Conservation (phyloP, 2,888 invertebrate species). For the Escarpia spicata region DNA sequence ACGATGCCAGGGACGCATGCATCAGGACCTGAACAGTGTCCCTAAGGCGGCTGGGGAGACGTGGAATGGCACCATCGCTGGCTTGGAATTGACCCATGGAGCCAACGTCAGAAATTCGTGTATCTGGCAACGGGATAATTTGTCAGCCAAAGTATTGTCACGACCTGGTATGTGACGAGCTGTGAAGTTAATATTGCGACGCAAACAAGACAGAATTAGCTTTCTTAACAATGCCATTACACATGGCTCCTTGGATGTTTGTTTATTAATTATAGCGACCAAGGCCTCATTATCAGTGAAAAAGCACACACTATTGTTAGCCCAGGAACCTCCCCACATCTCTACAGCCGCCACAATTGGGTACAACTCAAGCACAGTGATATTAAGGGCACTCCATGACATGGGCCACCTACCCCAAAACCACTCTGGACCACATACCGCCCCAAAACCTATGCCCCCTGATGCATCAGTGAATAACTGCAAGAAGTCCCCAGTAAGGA, state of each 20-base stretch:
- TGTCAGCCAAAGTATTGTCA: too few species aligned
- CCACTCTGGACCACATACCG: neutral
- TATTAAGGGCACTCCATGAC: neutral
- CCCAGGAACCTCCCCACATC: neutral
- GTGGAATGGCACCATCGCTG: too few species aligned
- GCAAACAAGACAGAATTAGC: neutral
- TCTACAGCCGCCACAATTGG: neutral
- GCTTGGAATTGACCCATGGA: too few species aligned
- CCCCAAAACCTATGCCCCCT: neutral
- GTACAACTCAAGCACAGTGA: neutral
- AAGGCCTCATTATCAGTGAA: neutral
- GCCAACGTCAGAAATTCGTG: too few species aligned
- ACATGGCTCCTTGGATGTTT: neutral
- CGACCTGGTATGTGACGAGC: too few species aligned
- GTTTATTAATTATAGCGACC: neutral
- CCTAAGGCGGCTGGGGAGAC: too few species aligned
- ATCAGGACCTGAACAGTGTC: neutral
- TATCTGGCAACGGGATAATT: too few species aligned
- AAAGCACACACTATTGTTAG: neutral
- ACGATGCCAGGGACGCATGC: neutral
- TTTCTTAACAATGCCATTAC: neutral
- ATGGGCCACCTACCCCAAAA: neutral
- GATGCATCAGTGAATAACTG: neutral
- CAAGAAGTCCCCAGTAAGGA: too few species aligned
- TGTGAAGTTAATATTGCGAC: neutral